Evolutionary conservation across 1,140 invertebrate species (phyloP), one percentile per base, ranked within the genome.

Genomic region (Drosophila suzukii): DNA sequence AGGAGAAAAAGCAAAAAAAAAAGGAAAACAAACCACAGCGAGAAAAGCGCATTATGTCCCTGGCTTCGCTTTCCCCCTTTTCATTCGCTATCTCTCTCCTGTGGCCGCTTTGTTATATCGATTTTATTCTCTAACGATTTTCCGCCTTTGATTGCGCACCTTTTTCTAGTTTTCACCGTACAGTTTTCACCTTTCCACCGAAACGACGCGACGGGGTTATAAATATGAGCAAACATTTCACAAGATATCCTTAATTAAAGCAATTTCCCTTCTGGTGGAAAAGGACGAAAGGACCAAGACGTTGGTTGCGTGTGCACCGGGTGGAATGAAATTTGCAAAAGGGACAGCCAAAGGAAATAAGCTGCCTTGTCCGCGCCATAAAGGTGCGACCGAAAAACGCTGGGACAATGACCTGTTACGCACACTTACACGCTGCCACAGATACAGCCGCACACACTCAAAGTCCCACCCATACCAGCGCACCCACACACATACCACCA

Each of bases 171-270:
- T 71, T 55, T 20, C 46, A 39, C 51, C 55, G 59, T 60, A 60
- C 56, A 58, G 65, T 76, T 76, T 76, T 68, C 56, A 72, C 68
- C 54, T 68, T 55, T 58, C 50, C 36, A 27, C 20, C 57, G 7
- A n/a, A 24, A 17, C 60, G 51, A 24, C 4, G n/a, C 27, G 50
- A 20, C 32, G 51, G 61, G 62, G 80, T 65, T 83, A 84, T 89
- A 89, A 89, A 89, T 89, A 89, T 89, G 73, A 89, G 80, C 78
- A 82, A 77, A 71, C 76, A 72, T 81, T 89, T 88, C 84, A 65
- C 66, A 76, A 89, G 85, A 84, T 89, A 89, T 81, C 78, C 81
- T 85, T 90, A 89, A 89, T 89, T 90, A 89, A 89, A 90, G 85
- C 77, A 67, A 85, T 85, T 90, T 90, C 85, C 85, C 75, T 56